These are phyloP conservation scores for Cartodere bifasciata DNA, from an alignment of 2,888 invertebrate species.

Conservation along the genomic window DNA sequence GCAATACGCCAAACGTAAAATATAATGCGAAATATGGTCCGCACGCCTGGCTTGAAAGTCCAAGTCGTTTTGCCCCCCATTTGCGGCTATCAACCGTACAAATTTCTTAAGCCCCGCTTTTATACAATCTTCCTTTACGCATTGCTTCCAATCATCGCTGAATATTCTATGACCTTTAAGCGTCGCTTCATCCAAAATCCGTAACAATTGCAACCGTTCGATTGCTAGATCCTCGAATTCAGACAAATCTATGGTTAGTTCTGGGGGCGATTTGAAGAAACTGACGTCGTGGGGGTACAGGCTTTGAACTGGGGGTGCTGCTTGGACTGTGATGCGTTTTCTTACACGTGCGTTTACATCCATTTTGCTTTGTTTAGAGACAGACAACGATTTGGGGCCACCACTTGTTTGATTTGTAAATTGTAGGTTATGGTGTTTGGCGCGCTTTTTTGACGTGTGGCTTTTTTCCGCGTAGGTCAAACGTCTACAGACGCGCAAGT, in stretches of 20 bases:
- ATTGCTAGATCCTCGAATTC: conserved; percentile 83
- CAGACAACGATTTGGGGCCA: too few species aligned
- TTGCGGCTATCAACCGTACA: conserved; percentile 43
- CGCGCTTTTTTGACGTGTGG: too few species aligned
- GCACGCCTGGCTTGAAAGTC: conserved; percentile 55
- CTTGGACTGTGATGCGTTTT: too few species aligned
- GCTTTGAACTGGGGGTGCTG: too few species aligned
- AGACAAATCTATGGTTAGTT: conserved; percentile 55
- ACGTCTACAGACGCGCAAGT: too few species aligned
- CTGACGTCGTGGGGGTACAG: conserved; percentile 64
- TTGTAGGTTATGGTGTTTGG: too few species aligned
- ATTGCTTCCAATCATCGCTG: conserved; percentile 55
- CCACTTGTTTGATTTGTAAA: too few species aligned
- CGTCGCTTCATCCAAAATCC: conserved; percentile 62
- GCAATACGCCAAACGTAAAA: conserved; percentile 83
- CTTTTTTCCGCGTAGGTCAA: too few species aligned
- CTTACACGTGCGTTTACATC: conserved; percentile 24
- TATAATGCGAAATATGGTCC: conserved; percentile 89
- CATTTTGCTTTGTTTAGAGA: conserved; percentile 20
- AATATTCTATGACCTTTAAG: conserved; percentile 48
- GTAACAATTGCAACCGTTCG: conserved; percentile 67
- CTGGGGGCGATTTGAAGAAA: conserved; percentile 68
- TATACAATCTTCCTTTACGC: conserved; percentile 49
- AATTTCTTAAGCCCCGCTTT: conserved; percentile 56
- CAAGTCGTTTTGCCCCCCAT: conserved; percentile 41